These are phyloP conservation scores for Lomographa bimaculata DNA, from an alignment of 2,888 invertebrate species.

Conservation along the genomic window DNA sequence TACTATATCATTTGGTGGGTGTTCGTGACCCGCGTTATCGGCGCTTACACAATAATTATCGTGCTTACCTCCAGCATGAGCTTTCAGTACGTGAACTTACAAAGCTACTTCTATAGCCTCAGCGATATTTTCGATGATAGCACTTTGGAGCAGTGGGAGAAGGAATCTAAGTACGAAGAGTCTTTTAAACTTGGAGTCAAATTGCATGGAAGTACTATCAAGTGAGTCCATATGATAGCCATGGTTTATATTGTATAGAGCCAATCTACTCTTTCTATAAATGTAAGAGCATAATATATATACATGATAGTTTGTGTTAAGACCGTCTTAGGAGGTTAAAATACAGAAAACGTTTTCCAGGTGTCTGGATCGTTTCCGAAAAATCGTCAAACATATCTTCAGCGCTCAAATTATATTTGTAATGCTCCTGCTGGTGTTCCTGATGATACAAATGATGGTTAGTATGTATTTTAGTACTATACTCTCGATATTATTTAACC, in stretches of 20 bases:
- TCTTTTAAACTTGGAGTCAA: conserved; percentile 52
- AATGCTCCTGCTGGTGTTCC: conserved; percentile 34
- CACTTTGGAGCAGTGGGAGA: conserved; percentile 39
- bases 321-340: no score
- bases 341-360: no score
- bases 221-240: no score
- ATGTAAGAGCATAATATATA: no score
- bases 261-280: no score
- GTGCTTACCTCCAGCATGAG: conserved; percentile 40
- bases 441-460: conserved; percentile 46
- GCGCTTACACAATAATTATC: conserved; percentile 38
- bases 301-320: no score
- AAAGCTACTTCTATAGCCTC: conserved; percentile 52
- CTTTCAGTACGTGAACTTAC: conserved; percentile 52
- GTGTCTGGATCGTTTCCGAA: conserved; percentile 42
- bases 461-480: conserved; percentile 10
- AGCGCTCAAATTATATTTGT: conserved; percentile 48
- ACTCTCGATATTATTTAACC: no score
- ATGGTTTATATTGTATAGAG: no score
- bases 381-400: conserved; percentile 41
- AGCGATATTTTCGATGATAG: conserved; percentile 42
- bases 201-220: conserved; percentile 50
- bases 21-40: conserved; percentile 34
- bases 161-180: conserved; percentile 47
- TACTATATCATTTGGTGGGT: conserved; percentile 43